Evolutionary conservation across 1,140 invertebrate genomes (phyloP).

Genomic region (Ips typographus): DNA sequence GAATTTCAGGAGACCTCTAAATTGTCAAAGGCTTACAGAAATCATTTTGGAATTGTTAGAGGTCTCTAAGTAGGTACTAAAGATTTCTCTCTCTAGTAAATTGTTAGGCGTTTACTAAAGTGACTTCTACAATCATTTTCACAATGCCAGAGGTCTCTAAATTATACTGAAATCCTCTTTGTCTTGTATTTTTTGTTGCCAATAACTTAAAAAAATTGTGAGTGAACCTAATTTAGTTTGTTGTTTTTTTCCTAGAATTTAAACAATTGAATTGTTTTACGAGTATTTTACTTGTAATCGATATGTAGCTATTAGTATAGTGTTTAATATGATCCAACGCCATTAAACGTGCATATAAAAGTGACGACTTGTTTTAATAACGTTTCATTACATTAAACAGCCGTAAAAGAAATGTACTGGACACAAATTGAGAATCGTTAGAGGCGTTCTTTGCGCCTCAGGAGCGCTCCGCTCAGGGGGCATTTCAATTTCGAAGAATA

Average conservation of each 20-base stretch:
- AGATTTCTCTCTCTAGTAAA: too few species aligned
- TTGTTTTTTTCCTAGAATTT: neutral
- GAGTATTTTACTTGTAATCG: neutral
- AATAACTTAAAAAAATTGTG: neutral
- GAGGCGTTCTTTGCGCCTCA: neutral
- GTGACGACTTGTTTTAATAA: neutral
- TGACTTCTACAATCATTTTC: too few species aligned
- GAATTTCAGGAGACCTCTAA: too few species aligned
- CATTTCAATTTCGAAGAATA: conserved; percentile 19
- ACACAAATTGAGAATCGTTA: neutral
- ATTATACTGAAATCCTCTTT: too few species aligned
- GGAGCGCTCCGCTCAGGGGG: conserved; percentile 6
- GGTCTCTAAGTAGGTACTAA: too few species aligned
- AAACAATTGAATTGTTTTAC: neutral
- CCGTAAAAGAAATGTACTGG: neutral
- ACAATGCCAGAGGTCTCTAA: too few species aligned
- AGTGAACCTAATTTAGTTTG: neutral
- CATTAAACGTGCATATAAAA: neutral
- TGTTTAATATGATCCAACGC: neutral
- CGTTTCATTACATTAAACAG: neutral
- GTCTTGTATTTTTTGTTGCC: too few species aligned
- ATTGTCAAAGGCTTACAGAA: too few species aligned
- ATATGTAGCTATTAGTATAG: neutral
- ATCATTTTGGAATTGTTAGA: too few species aligned
- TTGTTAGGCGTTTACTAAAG: too few species aligned